Evolutionary conservation across 1,140 invertebrate species (phyloP), one percentile per base, ranked within the genome.

Genomic region (Polypedilum pembai): DNA sequence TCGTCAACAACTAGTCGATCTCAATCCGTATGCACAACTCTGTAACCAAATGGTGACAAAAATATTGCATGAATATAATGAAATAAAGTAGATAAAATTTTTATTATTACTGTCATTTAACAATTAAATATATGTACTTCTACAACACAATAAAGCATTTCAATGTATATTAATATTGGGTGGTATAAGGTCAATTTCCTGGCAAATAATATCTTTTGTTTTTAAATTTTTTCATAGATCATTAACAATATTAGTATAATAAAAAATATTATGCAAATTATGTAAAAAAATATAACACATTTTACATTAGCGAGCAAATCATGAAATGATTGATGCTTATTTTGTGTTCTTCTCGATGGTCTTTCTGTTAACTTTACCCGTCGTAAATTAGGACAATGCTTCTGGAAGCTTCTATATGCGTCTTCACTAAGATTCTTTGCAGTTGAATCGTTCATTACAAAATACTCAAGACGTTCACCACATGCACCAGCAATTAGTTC

Each of bases 41-140:
- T 98, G 95, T 81, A 98, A 98, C 82, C 90, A 94, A 82, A 97
- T 98, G 94, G 83, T 98, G 21, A 20, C 65, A 21, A 20, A 69
- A 18, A 69, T 69, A 7, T 69, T 69, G 45, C 3, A 33, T 33
- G 24, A 33, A 3, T 33, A 33, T 5, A 33, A 33, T 33, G 24
- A 33, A 33, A 5, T 33, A 33, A 33, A 33, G 24, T 33, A 33
- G 24, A 33, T 33, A 33, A 33, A 33, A 33, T 33, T 33, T 33
- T 33, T 33, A 33, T 33, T 33, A 3, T 33, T 33, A 1, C 24
- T 33, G 24, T 33, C 24, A 33, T 33, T 33, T 33, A 33, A 33
- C 24, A 33, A 33, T 33, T 33, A 33, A 33, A 33, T 33, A 33
- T 33, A 33, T 33, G 24, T 33, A 33, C 5, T 33, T 33, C 24